These are phyloP conservation scores for Drosophila atripex DNA, from an alignment of 2,888 invertebrate species.

Conservation along the genomic window DNA sequence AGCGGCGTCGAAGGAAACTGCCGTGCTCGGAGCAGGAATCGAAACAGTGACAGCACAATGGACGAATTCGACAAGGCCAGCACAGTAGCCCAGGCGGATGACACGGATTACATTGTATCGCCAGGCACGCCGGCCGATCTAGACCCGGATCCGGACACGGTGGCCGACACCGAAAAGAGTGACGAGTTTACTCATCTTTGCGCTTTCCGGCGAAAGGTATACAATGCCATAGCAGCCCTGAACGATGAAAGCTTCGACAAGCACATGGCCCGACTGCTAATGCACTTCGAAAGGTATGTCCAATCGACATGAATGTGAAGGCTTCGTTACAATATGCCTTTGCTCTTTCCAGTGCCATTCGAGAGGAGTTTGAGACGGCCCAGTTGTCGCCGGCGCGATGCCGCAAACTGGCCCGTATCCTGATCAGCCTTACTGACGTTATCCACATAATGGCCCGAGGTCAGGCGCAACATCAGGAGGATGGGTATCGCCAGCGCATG, in stretches of 20 bases:
- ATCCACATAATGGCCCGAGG: conserved; percentile 51
- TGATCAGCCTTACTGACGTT: conserved; percentile 58
- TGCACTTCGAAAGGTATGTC: conserved; percentile 61
- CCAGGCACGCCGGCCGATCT: conserved; percentile 1
- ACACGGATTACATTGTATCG: conserved; percentile 17
- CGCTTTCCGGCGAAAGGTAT: conserved; percentile 60
- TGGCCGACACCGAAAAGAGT: conserved; percentile 28
- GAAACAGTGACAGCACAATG: conserved; percentile 12
- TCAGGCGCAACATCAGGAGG: conserved; percentile 14
- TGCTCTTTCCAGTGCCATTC: conserved; percentile 57
- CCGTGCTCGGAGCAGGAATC: conserved; percentile 12
- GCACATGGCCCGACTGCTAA: conserved; percentile 54
- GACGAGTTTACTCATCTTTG: conserved; percentile 56
- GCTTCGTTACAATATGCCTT: not conserved
- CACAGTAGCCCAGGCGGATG: conserved; percentile 39
- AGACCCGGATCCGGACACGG: conserved; percentile 7
- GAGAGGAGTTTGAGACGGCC: conserved; percentile 55
- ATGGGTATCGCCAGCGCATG: conserved; percentile 56
- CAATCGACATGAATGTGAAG: not conserved
- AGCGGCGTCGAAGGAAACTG: not conserved
- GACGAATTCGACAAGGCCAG: conserved; percentile 44
- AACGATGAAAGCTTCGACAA: conserved; percentile 59
- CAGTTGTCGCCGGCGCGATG: conserved; percentile 51
- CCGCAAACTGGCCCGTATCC: conserved; percentile 58
- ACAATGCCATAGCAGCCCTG: conserved; percentile 63